Conservation (phyloP, 2,113 vertebrate genomes). For the Progne subis region DNA sequence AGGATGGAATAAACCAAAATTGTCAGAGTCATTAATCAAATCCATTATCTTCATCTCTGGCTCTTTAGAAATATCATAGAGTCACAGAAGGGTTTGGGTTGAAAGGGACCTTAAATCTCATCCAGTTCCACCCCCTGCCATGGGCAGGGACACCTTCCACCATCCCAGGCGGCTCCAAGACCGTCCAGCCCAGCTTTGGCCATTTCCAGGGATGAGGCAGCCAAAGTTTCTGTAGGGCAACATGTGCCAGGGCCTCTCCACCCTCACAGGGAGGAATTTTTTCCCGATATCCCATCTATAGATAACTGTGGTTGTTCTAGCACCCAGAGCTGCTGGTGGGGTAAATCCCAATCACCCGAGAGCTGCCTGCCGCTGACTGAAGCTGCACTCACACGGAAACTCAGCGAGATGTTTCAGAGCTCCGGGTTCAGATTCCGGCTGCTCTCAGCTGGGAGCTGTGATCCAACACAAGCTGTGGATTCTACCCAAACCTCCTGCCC, state of each 20-base stretch:
- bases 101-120: not conserved
- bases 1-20: not conserved
- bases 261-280: not conserved
- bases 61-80: not conserved
- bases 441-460: not conserved
- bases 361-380: not conserved
- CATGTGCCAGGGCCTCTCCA: not conserved
- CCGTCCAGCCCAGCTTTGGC: fast-evolving
- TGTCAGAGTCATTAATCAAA: not conserved
- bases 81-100: not conserved
- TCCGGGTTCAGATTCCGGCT: not conserved
- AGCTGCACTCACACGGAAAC: too few relatives aligned
- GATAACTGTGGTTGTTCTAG: not conserved
- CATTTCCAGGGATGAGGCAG: not conserved
- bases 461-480: not conserved
- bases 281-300: not conserved
- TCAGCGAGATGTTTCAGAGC: not conserved
- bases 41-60: not conserved
- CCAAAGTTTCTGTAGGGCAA: not conserved
- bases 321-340: not conserved
- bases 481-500: not conserved
- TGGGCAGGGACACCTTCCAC: not conserved
- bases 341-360: not conserved
- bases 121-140: not conserved
- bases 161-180: fast-evolving